Conservation (phyloP, 2,797 vertebrate species). For the Hydrophis major region DNA sequence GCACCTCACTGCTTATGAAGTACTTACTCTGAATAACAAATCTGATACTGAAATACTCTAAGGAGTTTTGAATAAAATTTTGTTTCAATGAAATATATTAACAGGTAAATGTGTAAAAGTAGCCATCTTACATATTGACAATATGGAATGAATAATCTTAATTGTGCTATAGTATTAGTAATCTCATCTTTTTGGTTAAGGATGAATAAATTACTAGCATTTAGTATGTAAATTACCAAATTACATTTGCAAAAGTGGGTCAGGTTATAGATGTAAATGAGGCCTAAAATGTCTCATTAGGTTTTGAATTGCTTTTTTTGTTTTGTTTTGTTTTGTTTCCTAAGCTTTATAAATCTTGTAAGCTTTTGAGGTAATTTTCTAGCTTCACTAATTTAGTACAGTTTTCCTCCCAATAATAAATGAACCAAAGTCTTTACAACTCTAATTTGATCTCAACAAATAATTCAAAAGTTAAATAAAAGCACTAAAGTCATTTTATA, state of each 20-base stretch:
- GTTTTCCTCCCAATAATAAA: conserved; percentile 70
- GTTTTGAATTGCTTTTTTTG: conserved; percentile 73
- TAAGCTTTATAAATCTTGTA: conserved; percentile 74
- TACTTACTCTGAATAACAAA: not conserved
- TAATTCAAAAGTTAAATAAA: conserved; percentile 45
- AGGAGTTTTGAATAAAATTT: not conserved
- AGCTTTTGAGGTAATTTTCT: conserved; percentile 75
- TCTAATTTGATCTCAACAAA: conserved; percentile 62
- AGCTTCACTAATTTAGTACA: conserved; percentile 70
- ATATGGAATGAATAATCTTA: conserved; percentile 59
- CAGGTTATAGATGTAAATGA: conserved; percentile 78
- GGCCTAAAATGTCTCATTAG: conserved; percentile 79
- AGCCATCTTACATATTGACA: conserved; percentile 47
- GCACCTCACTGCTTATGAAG: not conserved
- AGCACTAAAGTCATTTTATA: conserved; percentile 38
- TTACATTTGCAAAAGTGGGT: conserved; percentile 73
- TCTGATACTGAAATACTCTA: not conserved
- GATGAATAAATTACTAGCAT: conserved; percentile 73
- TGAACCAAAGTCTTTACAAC: conserved; percentile 66
- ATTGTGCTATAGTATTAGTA: conserved; percentile 61
- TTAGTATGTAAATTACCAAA: conserved; percentile 75
- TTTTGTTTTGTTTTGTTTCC: conserved; percentile 65
- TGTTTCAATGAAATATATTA: conserved; percentile 48
- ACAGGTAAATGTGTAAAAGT: conserved; percentile 47
- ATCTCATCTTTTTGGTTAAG: conserved; percentile 70